Evolutionary conservation across 2,888 invertebrate genomes (phyloP).

Genomic region (Julus scanicus): DNA sequence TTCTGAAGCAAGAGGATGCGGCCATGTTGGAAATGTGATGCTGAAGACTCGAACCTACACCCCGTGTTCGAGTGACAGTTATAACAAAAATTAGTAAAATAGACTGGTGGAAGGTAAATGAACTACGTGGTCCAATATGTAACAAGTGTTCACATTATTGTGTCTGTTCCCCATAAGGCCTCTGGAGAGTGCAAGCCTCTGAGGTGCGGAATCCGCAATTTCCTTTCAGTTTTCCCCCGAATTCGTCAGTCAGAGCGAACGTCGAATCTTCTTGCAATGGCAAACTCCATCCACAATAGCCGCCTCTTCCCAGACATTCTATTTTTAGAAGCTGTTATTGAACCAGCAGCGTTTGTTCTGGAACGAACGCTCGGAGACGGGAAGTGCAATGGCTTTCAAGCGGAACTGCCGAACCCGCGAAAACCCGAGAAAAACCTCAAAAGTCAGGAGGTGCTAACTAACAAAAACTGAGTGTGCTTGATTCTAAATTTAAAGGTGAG

Average conservation of each 20-base stretch:
- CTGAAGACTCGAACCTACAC: no score
- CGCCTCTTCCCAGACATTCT: constrained; percentile 34
- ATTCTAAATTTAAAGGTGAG: no score
- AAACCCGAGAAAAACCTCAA: background rate
- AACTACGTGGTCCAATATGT: no score
- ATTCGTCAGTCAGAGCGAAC: background rate
- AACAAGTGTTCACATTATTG: no score
- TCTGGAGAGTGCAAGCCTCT: background rate
- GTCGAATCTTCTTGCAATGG: background rate
- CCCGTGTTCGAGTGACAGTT: no score
- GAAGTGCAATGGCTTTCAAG: background rate
- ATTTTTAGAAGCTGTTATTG: constrained; percentile 48
- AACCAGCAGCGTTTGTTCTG: background rate
- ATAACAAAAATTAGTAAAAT: no score
- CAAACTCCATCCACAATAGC: background rate
- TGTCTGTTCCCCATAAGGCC: background rate
- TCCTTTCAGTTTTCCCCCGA: background rate
- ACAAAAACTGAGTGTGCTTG: no score
- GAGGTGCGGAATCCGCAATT: background rate
- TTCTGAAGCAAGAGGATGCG: no score
- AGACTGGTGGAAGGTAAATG: no score
- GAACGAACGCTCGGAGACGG: background rate
- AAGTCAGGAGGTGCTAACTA: no score
- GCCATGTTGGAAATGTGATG: no score
- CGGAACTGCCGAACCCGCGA: background rate